phyloP scores from a whole-genome alignment of 2,113 vertebrate species.

The Psilopogon haemacephalus region DNA sequence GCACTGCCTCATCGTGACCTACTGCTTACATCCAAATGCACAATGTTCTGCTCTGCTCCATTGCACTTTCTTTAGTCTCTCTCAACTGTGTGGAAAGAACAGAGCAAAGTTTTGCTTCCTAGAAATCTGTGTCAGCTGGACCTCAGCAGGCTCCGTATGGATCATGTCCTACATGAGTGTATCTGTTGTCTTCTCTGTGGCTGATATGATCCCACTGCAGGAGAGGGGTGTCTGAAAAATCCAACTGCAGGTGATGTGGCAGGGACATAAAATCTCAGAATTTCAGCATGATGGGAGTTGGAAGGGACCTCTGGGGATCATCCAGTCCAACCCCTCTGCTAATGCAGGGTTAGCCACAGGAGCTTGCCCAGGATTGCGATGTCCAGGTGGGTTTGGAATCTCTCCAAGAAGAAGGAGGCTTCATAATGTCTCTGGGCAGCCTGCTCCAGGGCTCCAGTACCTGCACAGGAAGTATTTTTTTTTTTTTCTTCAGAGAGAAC shows the following conservation, averaged over 20 bases:
- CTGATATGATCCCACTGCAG: not conserved
- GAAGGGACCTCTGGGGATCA: too few species aligned
- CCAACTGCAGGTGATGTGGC: not conserved
- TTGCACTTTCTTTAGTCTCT: not conserved
- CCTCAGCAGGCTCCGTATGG: not conserved
- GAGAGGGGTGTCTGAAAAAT: not conserved
- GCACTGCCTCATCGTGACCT: not conserved
- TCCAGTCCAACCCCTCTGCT: too few species aligned
- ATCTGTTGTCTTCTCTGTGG: not conserved
- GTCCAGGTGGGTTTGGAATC: too few species aligned
- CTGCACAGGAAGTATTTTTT: too few species aligned
- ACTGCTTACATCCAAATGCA: not conserved
- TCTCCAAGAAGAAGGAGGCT: too few species aligned
- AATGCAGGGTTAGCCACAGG: too few species aligned
- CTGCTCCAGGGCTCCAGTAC: too few species aligned
- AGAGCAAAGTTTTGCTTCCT: not conserved
- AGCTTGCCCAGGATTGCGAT: too few species aligned
- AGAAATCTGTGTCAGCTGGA: not conserved
- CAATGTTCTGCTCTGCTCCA: not conserved
- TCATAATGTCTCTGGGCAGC: too few species aligned
- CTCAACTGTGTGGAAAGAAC: not conserved
- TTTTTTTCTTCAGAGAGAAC: too few species aligned
- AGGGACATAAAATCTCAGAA: not conserved
- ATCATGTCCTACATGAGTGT: accelerated
- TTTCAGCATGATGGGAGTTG: too few species aligned